Percentiles rank a stretch among this genome's conserved stretches.
Evolutionary conservation across 2,113 vertebrate genomes (phyloP).

Genomic region (Mohoua ochrocephala): DNA sequence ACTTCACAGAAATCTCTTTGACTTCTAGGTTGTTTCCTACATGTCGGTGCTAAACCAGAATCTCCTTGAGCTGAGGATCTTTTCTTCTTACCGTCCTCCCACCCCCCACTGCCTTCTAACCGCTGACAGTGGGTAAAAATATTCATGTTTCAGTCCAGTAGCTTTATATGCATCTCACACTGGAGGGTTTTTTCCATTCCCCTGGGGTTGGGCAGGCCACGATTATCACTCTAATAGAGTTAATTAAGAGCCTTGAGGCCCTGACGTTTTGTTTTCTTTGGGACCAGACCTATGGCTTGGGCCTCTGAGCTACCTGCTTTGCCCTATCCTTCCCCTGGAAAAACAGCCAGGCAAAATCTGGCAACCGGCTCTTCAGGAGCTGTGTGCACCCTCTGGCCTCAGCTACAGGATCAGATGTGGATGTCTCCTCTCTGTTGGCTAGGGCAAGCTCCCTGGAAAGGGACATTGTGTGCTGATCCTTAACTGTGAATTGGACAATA

Average conservation of each 20-base stretch:
- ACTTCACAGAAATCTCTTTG: neutral
- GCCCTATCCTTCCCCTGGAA: neutral
- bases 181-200: slow-evolving; percentile 48
- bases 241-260: slow-evolving; percentile 39
- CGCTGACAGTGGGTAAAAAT: neutral
- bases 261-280: slow-evolving; percentile 38
- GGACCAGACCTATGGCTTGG: slow-evolving; percentile 6
- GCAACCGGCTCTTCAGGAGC: neutral
- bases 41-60: neutral
- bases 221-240: slow-evolving; percentile 37
- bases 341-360: neutral
- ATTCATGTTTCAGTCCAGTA: slow-evolving; percentile 9
- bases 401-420: neutral
- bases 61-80: neutral
- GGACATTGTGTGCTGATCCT: neutral
- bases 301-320: slow-evolving; percentile 1
- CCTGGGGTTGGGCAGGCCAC: neutral
- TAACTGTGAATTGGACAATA: neutral
- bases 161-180: neutral
- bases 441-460: neutral
- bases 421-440: neutral
- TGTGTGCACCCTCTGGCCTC: rapidly evolving
- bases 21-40: neutral
- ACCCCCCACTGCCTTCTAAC: neutral
- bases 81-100: neutral